phyloP scores from a whole-genome alignment of 2,888 invertebrate species.

The Salpingus planirostris region DNA sequence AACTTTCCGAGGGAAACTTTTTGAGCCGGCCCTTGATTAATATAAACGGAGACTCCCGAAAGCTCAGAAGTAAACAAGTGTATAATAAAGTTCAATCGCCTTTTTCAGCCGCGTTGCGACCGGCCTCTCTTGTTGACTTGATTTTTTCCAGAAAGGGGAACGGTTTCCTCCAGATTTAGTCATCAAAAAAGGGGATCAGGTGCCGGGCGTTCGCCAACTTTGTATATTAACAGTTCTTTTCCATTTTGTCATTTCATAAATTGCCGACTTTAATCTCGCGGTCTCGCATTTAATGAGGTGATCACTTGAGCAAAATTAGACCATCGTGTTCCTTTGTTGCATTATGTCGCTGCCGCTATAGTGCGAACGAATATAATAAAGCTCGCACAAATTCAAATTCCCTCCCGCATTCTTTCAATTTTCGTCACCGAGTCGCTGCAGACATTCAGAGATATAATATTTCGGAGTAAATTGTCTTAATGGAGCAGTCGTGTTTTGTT shows the following conservation, averaged over 20 bases:
- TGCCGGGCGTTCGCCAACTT: slow-evolving; percentile 3
- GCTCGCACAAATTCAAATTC: no score
- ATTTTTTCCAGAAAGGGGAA: no score
- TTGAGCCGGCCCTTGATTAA: slow-evolving; percentile 20
- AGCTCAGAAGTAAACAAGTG: slow-evolving; percentile 13
- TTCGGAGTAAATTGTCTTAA: slow-evolving; percentile 4
- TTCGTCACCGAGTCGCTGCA: no score
- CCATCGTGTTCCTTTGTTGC: no score
- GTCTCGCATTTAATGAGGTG: not conserved
- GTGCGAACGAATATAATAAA: no score
- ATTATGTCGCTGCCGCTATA: no score
- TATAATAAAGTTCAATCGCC: slow-evolving; percentile 14
- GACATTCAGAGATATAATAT: slow-evolving; percentile 1
- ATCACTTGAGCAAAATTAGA: not conserved
- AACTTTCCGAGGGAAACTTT: slow-evolving; percentile 12
- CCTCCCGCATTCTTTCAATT: slow-evolving; percentile 1
- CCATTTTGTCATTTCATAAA: no score
- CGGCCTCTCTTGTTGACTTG: not conserved
- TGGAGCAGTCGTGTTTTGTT: slow-evolving; percentile 6
- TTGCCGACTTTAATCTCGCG: no score
- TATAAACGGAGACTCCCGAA: slow-evolving; percentile 17
- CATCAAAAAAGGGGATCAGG: slow-evolving; percentile 3
- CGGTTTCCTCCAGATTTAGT: no score
- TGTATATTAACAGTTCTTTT: no score
- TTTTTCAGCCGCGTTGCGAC: slow-evolving; percentile 3